Conservation (phyloP, 2,113 vertebrate species). For the Cygnus atratus region DNA sequence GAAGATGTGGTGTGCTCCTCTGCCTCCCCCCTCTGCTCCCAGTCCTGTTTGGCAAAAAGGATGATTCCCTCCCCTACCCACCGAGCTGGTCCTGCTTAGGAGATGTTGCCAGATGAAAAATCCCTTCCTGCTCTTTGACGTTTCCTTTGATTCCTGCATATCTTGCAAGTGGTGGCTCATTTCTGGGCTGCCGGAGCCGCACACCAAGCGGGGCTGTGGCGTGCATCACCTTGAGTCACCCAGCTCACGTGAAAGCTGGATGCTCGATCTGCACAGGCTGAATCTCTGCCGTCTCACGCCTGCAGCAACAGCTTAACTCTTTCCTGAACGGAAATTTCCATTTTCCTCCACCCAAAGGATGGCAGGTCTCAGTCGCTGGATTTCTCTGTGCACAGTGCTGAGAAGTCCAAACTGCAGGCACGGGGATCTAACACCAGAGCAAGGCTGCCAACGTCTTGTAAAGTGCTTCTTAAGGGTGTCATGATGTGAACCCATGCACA, state of each 20-base stretch:
- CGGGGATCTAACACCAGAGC: rapidly evolving
- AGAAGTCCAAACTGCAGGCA: not conserved
- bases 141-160: not conserved
- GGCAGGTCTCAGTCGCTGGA: not conserved
- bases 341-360: not conserved
- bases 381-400: not conserved
- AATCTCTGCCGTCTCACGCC: not conserved
- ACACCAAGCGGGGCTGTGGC: not conserved
- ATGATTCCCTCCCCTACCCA: not conserved
- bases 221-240: not conserved
- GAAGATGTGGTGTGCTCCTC: not conserved
- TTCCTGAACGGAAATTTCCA: not conserved
- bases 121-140: not conserved
- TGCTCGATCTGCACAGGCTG: not conserved
- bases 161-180: not conserved
- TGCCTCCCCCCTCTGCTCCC: not conserved
- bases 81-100: not conserved
- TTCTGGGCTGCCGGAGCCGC: not conserved
- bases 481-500: not conserved
- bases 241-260: not conserved
- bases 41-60: not conserved
- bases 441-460: not conserved
- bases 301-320: not conserved
- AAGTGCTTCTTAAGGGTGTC: not conserved
- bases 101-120: not conserved